Conservation (phyloP, 2,888 invertebrate species). For the Eledona agricola region DNA sequence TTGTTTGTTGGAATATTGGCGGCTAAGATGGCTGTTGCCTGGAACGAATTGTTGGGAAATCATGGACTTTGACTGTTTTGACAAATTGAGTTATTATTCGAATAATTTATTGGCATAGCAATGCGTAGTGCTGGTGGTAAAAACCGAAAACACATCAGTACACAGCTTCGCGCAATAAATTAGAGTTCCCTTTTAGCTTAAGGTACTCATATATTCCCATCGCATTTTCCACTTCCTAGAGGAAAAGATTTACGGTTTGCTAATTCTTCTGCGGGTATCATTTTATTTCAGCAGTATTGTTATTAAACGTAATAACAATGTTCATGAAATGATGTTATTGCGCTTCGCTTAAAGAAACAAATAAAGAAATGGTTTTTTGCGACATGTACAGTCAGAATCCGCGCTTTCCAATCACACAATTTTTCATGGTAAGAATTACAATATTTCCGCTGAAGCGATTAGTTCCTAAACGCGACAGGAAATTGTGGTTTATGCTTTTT, state of each 20-base stretch:
- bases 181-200: too few species aligned
- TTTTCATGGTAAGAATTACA: constrained; percentile 11
- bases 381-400: too few species aligned
- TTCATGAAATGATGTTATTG: too few species aligned
- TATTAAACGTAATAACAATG: neutral
- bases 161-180: neutral
- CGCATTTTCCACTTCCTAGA: constrained; percentile 2
- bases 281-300: constrained; percentile 1
- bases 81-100: too few species aligned
- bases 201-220: neutral
- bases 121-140: too few species aligned
- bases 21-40: too few species aligned
- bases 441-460: constrained; percentile 28
- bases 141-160: too few species aligned
- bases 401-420: constrained; percentile 23
- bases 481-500: constrained; percentile 26
- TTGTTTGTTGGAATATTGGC: constrained; percentile 1
- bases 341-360: too few species aligned
- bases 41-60: too few species aligned
- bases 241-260: constrained; percentile 1
- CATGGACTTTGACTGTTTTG: neutral
- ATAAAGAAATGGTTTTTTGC: too few species aligned
- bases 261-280: constrained; percentile 4
- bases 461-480: constrained; percentile 24
- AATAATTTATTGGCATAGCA: too few species aligned